phyloP scores from a whole-genome alignment of 2,113 vertebrate genomes.

The Morone chrysops region DNA sequence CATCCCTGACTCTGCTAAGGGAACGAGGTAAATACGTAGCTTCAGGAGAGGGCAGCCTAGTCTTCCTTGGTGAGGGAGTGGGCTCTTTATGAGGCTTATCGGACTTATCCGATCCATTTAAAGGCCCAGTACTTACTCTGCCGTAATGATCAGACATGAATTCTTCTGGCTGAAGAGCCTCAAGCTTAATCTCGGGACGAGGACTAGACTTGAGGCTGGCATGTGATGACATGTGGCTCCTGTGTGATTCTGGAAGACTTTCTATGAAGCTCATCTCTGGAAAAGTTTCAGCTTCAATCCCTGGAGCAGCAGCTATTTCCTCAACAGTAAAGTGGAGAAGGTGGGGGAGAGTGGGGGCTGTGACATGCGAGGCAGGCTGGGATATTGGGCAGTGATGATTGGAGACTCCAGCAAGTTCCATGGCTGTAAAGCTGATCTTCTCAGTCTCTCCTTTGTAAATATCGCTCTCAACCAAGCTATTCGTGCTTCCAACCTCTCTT shows the following conservation, averaged over 20 bases:
- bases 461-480: background rate
- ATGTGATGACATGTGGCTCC: background rate
- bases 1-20: background rate
- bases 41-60: conserved; percentile 7
- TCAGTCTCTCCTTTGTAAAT: conserved; percentile 14
- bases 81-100: background rate
- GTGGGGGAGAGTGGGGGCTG: conserved; percentile 22
- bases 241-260: conserved; percentile 47
- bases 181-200: background rate
- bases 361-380: conserved; percentile 10
- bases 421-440: background rate
- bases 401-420: conserved; percentile 1
- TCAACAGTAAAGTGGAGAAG: conserved; percentile 37
- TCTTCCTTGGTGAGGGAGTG: conserved; percentile 12
- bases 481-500: background rate
- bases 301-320: conserved; percentile 19
- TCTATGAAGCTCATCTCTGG: conserved; percentile 69
- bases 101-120: background rate
- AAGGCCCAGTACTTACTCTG: background rate
- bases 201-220: conserved; percentile 26
- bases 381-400: conserved; percentile 14
- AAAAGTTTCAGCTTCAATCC: conserved; percentile 70
- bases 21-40: background rate
- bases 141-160: background rate
- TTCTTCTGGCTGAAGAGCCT: conserved; percentile 29